A percentile compares a stretch with the other conserved stretches of the same genome.
Conservation (phyloP, 2,888 invertebrate species). For the Tethea ocularis region DNA sequence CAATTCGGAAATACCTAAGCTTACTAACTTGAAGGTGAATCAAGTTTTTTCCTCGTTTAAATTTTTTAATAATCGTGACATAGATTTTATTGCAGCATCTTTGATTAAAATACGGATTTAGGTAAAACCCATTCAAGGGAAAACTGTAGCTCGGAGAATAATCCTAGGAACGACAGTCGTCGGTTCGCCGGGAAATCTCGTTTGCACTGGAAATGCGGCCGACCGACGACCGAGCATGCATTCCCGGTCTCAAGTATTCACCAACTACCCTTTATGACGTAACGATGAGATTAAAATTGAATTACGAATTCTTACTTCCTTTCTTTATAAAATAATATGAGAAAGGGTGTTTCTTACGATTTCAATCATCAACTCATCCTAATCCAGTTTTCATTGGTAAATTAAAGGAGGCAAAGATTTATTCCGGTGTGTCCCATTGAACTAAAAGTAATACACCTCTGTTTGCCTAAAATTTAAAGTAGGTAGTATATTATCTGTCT, state of each 20-base stretch:
- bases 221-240: background rate
- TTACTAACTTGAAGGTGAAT: too few relatives aligned
- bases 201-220: background rate
- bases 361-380: too few relatives aligned
- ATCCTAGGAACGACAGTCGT: background rate
- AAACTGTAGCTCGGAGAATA: background rate
- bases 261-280: background rate
- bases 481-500: background rate
- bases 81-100: too few relatives aligned
- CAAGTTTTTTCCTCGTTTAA: too few relatives aligned
- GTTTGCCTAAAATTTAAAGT: background rate
- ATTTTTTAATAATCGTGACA: too few relatives aligned
- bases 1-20: background rate
- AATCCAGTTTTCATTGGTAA: too few relatives aligned
- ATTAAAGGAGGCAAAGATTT: too few relatives aligned
- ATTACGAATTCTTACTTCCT: background rate
- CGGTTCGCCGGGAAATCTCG: slow-evolving; percentile 3
- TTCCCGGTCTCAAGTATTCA: background rate
- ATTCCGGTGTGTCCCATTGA: too few relatives aligned
- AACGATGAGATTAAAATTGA: background rate
- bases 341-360: too few relatives aligned
- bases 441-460: too few relatives aligned
- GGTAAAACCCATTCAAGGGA: background rate
- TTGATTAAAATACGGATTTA: background rate
- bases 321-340: too few relatives aligned